Base-by-base conservation (phyloP, 2,113 vertebrate genomes). In the Phalacrocorax brasilianus region DNA sequence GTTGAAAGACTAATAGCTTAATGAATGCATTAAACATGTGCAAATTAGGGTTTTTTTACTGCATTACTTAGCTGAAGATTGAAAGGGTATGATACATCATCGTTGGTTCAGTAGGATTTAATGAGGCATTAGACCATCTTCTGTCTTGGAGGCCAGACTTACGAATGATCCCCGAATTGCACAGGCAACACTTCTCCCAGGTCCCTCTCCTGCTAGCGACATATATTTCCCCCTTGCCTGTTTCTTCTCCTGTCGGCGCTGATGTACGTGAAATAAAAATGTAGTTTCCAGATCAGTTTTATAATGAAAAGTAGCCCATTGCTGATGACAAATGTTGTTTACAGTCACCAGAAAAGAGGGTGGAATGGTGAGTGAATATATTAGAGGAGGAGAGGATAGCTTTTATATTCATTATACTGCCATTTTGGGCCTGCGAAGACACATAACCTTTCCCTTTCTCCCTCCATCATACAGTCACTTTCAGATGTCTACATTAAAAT, bases 1-100 rank as follows among this genome's bases (percentile, higher is more conserved):
- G 96, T 97, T 97, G 97, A 98, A 98, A 98, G 97, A 98, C 96
- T 98, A 98, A 98, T 98, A 97, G 98, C 96, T 98, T 98, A 98
- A 98, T 98, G 98, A 98, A 97, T 88, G 74, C 97, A 98, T 97
- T 98, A 98, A 98, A 98, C 97, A 97, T 97, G 98, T 97, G 97
- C 97, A 98, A 97, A 98, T 98, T 98, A 97, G 75, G 0, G 17
- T 92, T 97, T 97, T 95, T 94, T 93, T 50, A 95, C 96, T 63
- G 85, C 97, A 97, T 98, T 98, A 94, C 96, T 98, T 97, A 65
- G 95, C 89, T 95, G 97, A 97, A 97, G 96, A 98, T 97, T 98
- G 98, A 98, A 98, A 98, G 95, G 96, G 88, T 92, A 94, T 86
- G 93, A 98, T 98, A 91, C 89, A 98, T 98, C 97, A 97, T 97